Percentiles rank a stretch among this genome's conserved stretches.
Conservation (phyloP, 2,888 invertebrate genomes). For the Yponomeuta cagnagella region DNA sequence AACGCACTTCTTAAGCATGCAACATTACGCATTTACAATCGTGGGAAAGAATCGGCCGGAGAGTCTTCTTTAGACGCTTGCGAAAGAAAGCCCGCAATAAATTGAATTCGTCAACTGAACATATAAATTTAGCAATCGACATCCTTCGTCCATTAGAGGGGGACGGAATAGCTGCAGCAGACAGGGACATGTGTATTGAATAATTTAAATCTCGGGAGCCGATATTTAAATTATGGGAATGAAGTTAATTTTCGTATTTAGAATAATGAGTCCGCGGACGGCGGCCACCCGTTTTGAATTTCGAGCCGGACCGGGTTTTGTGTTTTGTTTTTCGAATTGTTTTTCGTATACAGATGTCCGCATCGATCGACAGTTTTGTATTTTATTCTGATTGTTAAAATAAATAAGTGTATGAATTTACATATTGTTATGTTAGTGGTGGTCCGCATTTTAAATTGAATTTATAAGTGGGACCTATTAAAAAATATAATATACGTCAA, state of each 20-base stretch:
- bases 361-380: constrained; percentile 54
- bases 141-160: constrained; percentile 50
- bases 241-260: constrained; percentile 70
- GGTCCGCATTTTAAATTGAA: constrained; percentile 71
- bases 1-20: constrained; percentile 30
- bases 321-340: constrained; percentile 21
- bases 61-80: constrained; percentile 31
- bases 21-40: constrained; percentile 30
- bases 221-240: constrained; percentile 74
- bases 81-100: constrained; percentile 43
- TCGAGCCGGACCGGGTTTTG: constrained; percentile 49
- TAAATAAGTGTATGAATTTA: constrained; percentile 71
- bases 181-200: constrained; percentile 22
- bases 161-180: constrained; percentile 27
- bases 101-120: constrained; percentile 60
- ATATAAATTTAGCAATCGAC: constrained; percentile 60
- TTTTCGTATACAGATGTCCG: constrained; percentile 41
- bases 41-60: constrained; percentile 45
- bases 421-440: constrained; percentile 71
- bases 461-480: constrained; percentile 67
- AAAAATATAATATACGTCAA: constrained; percentile 38
- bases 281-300: constrained; percentile 68
- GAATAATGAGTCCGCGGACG: constrained; percentile 65
- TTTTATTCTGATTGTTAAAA: constrained; percentile 65
- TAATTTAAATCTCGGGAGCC: constrained; percentile 31